A percentile compares a stretch with the other conserved stretches of the same genome.
Evolutionary conservation across 2,888 invertebrate species (phyloP).

Genomic region (Hanleya hanleyi): DNA sequence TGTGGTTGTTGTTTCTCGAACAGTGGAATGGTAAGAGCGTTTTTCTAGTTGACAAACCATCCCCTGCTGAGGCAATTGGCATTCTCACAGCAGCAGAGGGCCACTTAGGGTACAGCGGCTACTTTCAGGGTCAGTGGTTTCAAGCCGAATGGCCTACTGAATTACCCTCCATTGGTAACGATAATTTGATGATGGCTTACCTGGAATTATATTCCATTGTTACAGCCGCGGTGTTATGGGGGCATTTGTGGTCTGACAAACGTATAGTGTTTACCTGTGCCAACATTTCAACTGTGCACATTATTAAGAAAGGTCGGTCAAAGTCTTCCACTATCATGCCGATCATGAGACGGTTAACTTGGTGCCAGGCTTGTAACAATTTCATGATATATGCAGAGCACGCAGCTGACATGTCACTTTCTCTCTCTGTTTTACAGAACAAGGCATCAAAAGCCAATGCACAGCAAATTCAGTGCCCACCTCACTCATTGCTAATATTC

Average conservation of each 20-base stretch:
- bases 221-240: background rate
- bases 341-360: no score
- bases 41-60: background rate
- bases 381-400: no score
- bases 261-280: background rate
- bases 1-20: constrained; percentile 23
- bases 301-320: background rate
- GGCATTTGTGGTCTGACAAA: background rate
- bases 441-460: no score
- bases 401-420: no score
- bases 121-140: background rate
- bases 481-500: no score
- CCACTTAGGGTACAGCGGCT: background rate
- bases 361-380: no score
- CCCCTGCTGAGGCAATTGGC: background rate
- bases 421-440: no score
- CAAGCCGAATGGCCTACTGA: background rate
- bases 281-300: background rate
- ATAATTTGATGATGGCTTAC: background rate
- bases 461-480: no score
- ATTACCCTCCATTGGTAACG: background rate
- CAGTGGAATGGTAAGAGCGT: constrained; percentile 20
- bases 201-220: background rate
- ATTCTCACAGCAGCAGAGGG: background rate
- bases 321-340: no score